phyloP scores from a whole-genome alignment of 2,113 vertebrate species.

The Crotalus viridis region DNA sequence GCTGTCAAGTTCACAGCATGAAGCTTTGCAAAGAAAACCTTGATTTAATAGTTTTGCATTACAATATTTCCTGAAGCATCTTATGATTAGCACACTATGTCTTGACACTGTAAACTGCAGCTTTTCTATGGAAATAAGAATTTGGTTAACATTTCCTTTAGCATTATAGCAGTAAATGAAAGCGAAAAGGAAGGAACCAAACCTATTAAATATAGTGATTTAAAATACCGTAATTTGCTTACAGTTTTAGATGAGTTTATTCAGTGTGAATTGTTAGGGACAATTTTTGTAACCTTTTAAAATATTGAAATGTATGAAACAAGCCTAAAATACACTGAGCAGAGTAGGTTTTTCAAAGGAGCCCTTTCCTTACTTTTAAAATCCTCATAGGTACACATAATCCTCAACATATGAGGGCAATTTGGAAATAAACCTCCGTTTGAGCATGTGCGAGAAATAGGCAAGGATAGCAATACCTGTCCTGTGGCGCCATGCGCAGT shows the following conservation, averaged over 20 bases:
- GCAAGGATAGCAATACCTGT: too few relatives aligned
- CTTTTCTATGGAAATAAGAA: conserved; percentile 48
- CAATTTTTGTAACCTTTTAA: background rate
- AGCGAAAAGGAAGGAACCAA: conserved; percentile 16
- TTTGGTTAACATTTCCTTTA: conserved; percentile 39
- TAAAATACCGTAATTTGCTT: conserved; percentile 25
- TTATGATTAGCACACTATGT: conserved; percentile 54
- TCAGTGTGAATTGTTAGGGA: background rate
- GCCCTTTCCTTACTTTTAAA: background rate
- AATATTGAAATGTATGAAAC: background rate
- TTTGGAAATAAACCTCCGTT: too few relatives aligned
- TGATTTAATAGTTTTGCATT: conserved; percentile 66
- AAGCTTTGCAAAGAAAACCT: conserved; percentile 48
- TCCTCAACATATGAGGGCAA: background rate
- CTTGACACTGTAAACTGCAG: conserved; percentile 58
- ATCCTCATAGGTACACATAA: background rate
- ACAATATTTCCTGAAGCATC: conserved; percentile 54
- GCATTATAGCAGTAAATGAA: conserved; percentile 32
- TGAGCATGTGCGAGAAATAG: too few relatives aligned
- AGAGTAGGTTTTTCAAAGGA: background rate
- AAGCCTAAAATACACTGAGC: background rate
- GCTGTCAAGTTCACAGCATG: conserved; percentile 66
- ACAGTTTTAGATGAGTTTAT: background rate
- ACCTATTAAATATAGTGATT: background rate
- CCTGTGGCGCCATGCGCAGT: too few relatives aligned